Evolutionary conservation across 1,140 invertebrate species (phyloP).

Genomic region (Papilio dardanus): DNA sequence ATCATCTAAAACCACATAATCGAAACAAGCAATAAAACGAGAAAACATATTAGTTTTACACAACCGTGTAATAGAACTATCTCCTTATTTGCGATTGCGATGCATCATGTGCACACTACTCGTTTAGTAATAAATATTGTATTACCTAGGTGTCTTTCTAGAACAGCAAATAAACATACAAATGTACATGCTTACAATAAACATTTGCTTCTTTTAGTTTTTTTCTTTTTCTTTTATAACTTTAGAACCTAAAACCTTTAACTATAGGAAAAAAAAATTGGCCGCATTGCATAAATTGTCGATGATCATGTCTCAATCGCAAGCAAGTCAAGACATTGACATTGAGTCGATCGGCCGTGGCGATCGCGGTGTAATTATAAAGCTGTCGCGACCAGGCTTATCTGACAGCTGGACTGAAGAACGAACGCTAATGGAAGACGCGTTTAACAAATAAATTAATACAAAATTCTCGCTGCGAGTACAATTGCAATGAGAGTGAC

Average conservation of each 20-base stretch:
- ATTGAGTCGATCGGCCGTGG: slow-evolving; percentile 52
- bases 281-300: neutral
- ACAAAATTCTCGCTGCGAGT: neutral
- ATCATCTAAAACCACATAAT: slow-evolving; percentile 21
- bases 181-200: too few relatives aligned
- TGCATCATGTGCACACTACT: neutral
- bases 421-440: slow-evolving; percentile 3
- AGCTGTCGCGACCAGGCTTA: slow-evolving; percentile 44
- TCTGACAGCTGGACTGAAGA: slow-evolving; percentile 32
- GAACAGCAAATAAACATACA: neutral
- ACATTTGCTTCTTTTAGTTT: neutral
- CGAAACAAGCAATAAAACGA: slow-evolving; percentile 16
- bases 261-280: neutral
- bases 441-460: slow-evolving; percentile 15
- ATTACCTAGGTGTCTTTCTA: neutral
- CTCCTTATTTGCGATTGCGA: neutral
- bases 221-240: neutral
- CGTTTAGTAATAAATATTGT: neutral
- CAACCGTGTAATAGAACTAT: neutral
- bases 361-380: slow-evolving; percentile 56
- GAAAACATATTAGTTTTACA: slow-evolving; percentile 29
- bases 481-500: neutral
- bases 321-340: slow-evolving; percentile 54
- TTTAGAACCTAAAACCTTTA: neutral
- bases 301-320: slow-evolving; percentile 8